Evolutionary conservation across 2,888 invertebrate genomes (phyloP), one percentile per base, ranked within the genome.

Genomic region (Aelia acuminata): DNA sequence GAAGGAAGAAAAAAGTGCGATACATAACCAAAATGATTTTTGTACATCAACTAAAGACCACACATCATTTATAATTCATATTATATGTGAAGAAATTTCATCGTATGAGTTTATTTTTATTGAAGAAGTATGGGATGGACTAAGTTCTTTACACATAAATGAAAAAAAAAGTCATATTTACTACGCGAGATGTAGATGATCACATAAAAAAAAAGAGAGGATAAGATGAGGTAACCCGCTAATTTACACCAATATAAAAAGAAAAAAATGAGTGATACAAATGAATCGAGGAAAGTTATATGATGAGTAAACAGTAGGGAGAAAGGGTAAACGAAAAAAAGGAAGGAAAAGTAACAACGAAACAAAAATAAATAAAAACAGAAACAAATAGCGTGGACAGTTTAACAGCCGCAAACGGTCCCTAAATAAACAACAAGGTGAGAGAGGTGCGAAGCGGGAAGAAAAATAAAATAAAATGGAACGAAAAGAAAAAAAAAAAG

Each of bases 391-490:
- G 43, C 39, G 80, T n/a, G 80, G 80, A 47, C 80, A 43, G 80
- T 80, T 80, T 80, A 80, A 43, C 80, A 43, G 80, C 80, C 80
- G 80, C 80, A 80, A 80, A 80, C 80, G 43, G 80, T 80, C 80
- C n/a, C 80, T 80, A 80, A 80, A 80, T 80, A 80, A 80, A 80
- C 80, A 80, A 80, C 80, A n/a, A 80, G 80, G 80, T 43, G 80
- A 80, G 43, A 80, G 80, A 80, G 80, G 80, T 49, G 84, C 48
- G 50, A 48, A 53, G 53, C 39, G 48, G 49, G 84, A 84, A 57
- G 85, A 85, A 85, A 49, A 53, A 57, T 39, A 85, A 39, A 50
- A 7, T 7, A 43, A 43, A 43, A 7, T 4, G 43, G 10, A 53
- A 10, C 2, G 20, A 35, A 22, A 39, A 50, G 2, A 53, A 35